A percentile compares a stretch with the other conserved stretches of the same genome.
Conservation (phyloP, 2,888 invertebrate genomes). For the Campoplex nolae region DNA sequence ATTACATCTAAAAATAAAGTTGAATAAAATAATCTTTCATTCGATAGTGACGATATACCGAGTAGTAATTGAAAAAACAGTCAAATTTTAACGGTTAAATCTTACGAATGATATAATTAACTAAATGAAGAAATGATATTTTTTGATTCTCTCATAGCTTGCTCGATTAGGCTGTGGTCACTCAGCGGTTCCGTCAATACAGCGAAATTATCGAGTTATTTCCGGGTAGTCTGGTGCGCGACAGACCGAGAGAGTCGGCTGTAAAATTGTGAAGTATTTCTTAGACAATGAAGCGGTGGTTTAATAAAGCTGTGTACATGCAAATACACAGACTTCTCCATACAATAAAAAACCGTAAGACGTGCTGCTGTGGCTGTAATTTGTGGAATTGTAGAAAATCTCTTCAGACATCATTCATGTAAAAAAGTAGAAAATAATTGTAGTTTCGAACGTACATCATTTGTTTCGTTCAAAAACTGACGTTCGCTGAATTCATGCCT, state of each 20-base stretch:
- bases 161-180: conserved; percentile 53
- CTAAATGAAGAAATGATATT: background rate
- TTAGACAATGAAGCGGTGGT: conserved; percentile 18
- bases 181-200: conserved; percentile 60
- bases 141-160: conserved; percentile 2
- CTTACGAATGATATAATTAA: background rate
- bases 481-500: background rate
- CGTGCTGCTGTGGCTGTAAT: background rate
- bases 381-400: background rate
- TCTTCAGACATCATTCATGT: background rate
- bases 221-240: conserved; percentile 47
- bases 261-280: conserved; percentile 8
- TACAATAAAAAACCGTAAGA: background rate
- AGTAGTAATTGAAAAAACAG: background rate
- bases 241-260: background rate
- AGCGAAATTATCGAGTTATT: conserved; percentile 64
- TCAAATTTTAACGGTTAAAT: background rate
- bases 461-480: background rate
- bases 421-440: background rate
- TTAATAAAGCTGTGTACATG: background rate
- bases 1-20: background rate
- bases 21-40: background rate
- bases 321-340: background rate
- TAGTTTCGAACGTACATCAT: background rate
- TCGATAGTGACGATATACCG: background rate